phyloP scores from a whole-genome alignment of 1,140 invertebrate species.

The Rhysida immarginata region DNA sequence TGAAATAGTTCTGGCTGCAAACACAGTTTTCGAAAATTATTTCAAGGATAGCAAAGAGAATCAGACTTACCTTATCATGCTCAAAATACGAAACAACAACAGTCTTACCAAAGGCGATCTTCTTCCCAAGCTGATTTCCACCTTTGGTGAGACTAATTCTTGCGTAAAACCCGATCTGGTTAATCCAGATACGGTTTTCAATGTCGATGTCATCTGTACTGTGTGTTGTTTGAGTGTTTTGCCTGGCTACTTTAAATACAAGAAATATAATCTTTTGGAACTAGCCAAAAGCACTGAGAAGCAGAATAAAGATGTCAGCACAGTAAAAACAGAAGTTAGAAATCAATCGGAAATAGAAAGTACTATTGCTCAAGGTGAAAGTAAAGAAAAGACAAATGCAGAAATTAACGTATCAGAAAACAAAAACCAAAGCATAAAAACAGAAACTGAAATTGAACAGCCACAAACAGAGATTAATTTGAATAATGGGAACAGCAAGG shows the following conservation, averaged over 20 bases:
- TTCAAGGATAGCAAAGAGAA: conserved; percentile 42
- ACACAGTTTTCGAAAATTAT: conserved; percentile 50
- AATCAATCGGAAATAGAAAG: too few relatives aligned
- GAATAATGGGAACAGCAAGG: too few relatives aligned
- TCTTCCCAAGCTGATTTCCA: conserved; percentile 17
- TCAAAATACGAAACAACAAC: conserved; percentile 65
- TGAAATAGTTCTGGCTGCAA: conserved; percentile 50
- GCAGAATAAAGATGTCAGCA: too few relatives aligned
- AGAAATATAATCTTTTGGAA: conserved; percentile 30
- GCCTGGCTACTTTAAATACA: conserved; percentile 24
- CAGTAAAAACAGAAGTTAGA: too few relatives aligned
- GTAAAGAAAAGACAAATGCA: too few relatives aligned
- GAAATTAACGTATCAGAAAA: too few relatives aligned
- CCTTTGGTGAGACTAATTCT: conserved; percentile 20
- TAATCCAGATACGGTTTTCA: conserved; percentile 24
- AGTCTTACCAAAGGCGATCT: conserved; percentile 45
- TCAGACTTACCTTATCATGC: conserved; percentile 53
- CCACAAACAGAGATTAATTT: too few relatives aligned
- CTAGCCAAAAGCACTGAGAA: too few relatives aligned
- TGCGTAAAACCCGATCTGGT: conserved; percentile 20
- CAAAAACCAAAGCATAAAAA: too few relatives aligned
- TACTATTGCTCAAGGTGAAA: too few relatives aligned
- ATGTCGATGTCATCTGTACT: conserved; percentile 25
- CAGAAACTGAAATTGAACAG: too few relatives aligned
- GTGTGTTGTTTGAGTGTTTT: conserved; percentile 28